These are phyloP conservation scores for Microtus oregoni DNA, from an alignment of 2,113 vertebrate species.

Conservation along the genomic window DNA sequence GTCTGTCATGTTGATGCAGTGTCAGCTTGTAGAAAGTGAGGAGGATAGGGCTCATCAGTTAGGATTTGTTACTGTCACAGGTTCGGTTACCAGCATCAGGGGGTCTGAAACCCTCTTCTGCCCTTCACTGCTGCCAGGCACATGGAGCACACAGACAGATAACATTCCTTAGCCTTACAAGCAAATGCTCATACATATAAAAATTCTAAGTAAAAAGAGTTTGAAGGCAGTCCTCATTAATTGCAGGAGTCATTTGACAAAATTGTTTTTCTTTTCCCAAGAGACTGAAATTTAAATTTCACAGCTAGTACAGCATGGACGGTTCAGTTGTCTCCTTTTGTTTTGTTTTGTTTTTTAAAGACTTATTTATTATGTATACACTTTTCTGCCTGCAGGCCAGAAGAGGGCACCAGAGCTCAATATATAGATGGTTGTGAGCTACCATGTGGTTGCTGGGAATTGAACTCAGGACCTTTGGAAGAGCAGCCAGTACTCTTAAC, in stretches of 20 bases:
- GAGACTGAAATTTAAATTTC: constrained; percentile 36
- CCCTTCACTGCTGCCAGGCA: not conserved
- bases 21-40: too few relatives aligned
- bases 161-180: not conserved
- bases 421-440: too few relatives aligned
- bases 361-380: too few relatives aligned
- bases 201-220: not conserved
- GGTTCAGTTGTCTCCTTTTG: not conserved
- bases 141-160: not conserved
- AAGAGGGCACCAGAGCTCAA: too few relatives aligned
- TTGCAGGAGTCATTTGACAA: not conserved
- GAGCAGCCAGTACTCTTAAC: too few relatives aligned
- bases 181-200: not conserved
- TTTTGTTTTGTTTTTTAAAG: too few relatives aligned
- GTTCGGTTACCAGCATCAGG: not conserved
- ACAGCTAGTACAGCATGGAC: not conserved
- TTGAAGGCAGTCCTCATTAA: constrained; percentile 18
- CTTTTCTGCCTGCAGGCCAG: too few relatives aligned
- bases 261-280: not conserved
- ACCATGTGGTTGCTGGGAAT: too few relatives aligned
- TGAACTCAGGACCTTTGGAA: too few relatives aligned
- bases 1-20: not conserved
- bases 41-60: not conserved
- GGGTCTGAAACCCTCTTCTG: not conserved
- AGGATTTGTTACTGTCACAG: not conserved